phyloP scores from a whole-genome alignment of 2,888 invertebrate species.

The Ornithoptera alexandrae region DNA sequence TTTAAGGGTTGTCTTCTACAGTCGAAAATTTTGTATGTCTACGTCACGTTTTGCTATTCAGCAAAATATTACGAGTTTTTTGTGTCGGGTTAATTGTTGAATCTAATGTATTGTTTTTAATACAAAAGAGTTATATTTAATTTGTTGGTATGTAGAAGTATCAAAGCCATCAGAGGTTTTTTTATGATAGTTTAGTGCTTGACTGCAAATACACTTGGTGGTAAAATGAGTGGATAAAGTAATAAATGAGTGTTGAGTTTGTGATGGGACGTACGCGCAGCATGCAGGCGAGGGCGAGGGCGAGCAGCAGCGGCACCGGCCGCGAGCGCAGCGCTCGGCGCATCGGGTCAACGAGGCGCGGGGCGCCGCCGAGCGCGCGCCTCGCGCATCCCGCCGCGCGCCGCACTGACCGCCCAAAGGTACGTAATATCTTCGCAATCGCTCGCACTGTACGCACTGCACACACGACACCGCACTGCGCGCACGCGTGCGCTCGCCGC shows the following conservation, averaged over 20 bases:
- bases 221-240: too few species aligned
- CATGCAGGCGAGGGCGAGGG: slow-evolving; percentile 68
- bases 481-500: slow-evolving; percentile 42
- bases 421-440: slow-evolving; percentile 18
- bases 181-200: too few species aligned
- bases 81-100: too few species aligned
- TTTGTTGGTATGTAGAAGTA: too few species aligned
- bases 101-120: too few species aligned
- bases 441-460: slow-evolving; percentile 33
- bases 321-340: slow-evolving; percentile 64
- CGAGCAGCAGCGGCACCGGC: slow-evolving; percentile 67
- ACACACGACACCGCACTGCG: slow-evolving; percentile 26
- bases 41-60: too few species aligned
- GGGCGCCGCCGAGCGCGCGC: slow-evolving; percentile 52
- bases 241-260: neutral
- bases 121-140: too few species aligned
- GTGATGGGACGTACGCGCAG: slow-evolving; percentile 56
- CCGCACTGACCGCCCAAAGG: slow-evolving; percentile 31
- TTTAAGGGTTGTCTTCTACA: too few species aligned
- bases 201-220: too few species aligned
- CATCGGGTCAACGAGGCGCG: slow-evolving; percentile 54
- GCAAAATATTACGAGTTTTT: too few species aligned
- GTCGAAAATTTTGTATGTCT: too few species aligned
- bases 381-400: slow-evolving; percentile 52
- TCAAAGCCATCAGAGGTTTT: too few species aligned